phyloP scores from a whole-genome alignment of 2,113 vertebrate species.

The Catharus fuscescens region DNA sequence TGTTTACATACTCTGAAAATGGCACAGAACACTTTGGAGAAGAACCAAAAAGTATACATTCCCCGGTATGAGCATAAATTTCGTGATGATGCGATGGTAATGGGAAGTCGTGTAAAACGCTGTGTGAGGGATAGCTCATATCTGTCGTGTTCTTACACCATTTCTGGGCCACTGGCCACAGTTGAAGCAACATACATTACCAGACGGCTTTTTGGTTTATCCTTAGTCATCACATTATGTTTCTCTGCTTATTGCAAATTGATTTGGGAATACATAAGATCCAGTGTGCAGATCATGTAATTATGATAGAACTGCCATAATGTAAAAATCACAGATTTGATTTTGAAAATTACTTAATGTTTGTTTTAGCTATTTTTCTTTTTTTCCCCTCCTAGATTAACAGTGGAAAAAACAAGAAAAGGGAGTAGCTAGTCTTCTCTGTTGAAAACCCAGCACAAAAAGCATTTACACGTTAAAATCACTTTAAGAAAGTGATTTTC shows the following conservation, averaged over 20 bases:
- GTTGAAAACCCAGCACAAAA: background rate
- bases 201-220: background rate
- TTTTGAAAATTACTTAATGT: background rate
- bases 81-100: background rate
- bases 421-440: background rate
- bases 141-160: background rate
- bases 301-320: background rate
- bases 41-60: conserved; percentile 76
- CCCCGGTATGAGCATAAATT: conserved; percentile 70
- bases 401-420: background rate
- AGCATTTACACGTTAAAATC: background rate
- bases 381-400: background rate
- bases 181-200: background rate
- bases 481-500: background rate
- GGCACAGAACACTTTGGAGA: conserved; percentile 83
- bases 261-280: background rate
- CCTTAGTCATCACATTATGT: background rate
- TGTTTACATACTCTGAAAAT: conserved; percentile 91
- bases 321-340: background rate
- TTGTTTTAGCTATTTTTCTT: background rate
- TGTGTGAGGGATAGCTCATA: background rate
- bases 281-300: background rate
- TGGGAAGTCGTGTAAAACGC: background rate
- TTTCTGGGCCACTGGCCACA: background rate
- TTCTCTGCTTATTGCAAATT: background rate